Evolutionary conservation across 2,797 vertebrate species (phyloP).

Genomic region (Sylvia borin): DNA sequence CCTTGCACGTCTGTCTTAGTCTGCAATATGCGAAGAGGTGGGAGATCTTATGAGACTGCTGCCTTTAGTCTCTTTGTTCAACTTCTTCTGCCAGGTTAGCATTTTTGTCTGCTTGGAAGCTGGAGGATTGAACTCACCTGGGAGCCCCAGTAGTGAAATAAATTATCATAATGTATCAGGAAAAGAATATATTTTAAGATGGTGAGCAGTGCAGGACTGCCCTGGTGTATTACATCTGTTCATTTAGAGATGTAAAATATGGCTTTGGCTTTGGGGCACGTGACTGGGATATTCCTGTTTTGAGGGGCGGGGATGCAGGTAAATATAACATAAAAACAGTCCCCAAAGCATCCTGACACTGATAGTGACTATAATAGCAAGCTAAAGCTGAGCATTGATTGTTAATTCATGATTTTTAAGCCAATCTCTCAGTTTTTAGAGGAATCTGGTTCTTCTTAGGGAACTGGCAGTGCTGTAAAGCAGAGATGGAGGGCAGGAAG

Average conservation of each 20-base stretch:
- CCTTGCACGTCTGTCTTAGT: not conserved
- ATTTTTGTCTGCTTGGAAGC: slow-evolving; percentile 30
- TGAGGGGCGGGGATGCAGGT: not conserved
- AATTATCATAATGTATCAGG: slow-evolving; percentile 45
- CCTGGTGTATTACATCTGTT: not conserved
- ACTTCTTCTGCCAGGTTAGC: slow-evolving; percentile 33
- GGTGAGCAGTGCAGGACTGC: not conserved
- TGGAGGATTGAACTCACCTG: slow-evolving; percentile 28
- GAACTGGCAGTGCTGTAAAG: not conserved
- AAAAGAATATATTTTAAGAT: not conserved
- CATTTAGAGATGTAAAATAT: not conserved
- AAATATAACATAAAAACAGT: not conserved
- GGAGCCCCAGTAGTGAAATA: slow-evolving; percentile 26
- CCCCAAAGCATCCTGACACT: not conserved
- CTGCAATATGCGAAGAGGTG: not conserved
- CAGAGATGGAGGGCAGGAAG: not conserved
- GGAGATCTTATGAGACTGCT: not conserved
- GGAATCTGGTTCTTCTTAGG: not conserved
- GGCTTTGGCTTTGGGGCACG: not conserved
- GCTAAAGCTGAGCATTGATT: not conserved
- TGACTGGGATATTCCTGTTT: not conserved
- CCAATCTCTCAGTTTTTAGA: not conserved
- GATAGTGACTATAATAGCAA: not conserved
- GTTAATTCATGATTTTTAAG: not conserved
- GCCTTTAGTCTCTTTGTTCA: slow-evolving; percentile 40